Evolutionary conservation across 2,888 invertebrate genomes (phyloP), one percentile per base, ranked within the genome.

Genomic region (Cheilosia vulpina): DNA sequence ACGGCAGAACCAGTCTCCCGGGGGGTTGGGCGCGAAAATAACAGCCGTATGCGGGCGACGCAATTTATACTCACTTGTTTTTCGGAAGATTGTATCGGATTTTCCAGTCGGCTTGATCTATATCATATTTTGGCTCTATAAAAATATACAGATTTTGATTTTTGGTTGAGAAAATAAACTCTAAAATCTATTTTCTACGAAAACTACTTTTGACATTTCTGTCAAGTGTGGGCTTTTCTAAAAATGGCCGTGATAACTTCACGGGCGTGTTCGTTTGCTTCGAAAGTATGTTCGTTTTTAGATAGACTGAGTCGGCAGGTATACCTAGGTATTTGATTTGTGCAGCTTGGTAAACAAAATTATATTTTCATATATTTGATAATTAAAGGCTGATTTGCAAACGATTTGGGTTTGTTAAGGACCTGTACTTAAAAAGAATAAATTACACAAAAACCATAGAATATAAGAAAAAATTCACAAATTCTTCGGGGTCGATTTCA

Each of bases 1-100:
- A 85, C 85, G 85, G 85, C 85, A 81, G 76, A 81, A 55, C 62
- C 63, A 72, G 76, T 85, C 81, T 77, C 85, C 85, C 85, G 85
- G 85, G 84, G 85, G 85, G 81, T 85, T 85, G 81, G 85, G 85
- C 85, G 81, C 85, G 85, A 85, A 81, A 81, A 85, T 68, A 81
- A 72, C 85, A 80, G 75, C 84, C 75, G 69, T 58, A 21, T 52
- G 52, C 53, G 55, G 45, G 41, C 71, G 34, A 52, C 57, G 65
- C 66, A 58, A 15, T 58, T 47, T 9, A 13, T 80, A 84, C 80
- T 84, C 73, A 84, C 66, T 65, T 60, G 58, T 34, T 75, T 71
- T 76, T 65, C 24, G 65, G 60, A 71, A 68, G 71, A 66, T 66
- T 76, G 45, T 55, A 38, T 66, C 27, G 55, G 60, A 15, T 21